A percentile compares a stretch with the other conserved stretches of the same genome.
Conservation (phyloP, 2,888 invertebrate species). For the Orgyia antiqua region DNA sequence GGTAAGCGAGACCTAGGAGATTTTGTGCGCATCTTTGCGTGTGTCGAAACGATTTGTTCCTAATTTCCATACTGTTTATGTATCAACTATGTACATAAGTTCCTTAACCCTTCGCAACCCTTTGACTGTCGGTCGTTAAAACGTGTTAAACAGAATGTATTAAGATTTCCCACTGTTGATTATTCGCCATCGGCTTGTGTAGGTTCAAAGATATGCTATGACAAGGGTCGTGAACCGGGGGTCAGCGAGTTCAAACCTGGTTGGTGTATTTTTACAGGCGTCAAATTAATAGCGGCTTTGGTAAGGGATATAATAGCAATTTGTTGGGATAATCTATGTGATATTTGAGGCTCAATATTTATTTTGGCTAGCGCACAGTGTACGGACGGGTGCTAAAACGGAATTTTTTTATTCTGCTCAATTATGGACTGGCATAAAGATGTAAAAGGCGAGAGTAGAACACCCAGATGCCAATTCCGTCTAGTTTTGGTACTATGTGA, state of each 20-base stretch:
- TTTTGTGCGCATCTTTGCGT: too few species aligned
- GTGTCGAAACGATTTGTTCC: too few species aligned
- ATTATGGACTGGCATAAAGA: too few species aligned
- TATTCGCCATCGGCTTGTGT: conserved; percentile 5
- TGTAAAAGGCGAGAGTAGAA: too few species aligned
- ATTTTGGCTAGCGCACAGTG: too few species aligned
- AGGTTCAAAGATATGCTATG: conserved; percentile 19
- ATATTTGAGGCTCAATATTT: neutral
- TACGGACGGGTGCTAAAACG: too few species aligned
- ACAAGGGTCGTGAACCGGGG: conserved; percentile 15
- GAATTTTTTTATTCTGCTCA: too few species aligned
- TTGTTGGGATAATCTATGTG: neutral
- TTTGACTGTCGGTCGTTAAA: neutral
- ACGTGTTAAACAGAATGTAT: conserved; percentile 15
- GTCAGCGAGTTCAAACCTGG: conserved; percentile 4
- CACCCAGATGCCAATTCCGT: too few species aligned
- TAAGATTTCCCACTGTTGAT: conserved; percentile 17
- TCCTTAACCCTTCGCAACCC: conserved; percentile 7
- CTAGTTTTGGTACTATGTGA: too few species aligned
- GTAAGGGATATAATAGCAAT: neutral
- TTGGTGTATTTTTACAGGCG: conserved; percentile 1
- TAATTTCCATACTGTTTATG: too few species aligned
- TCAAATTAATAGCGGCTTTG: conserved; percentile 3
- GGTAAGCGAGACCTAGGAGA: too few species aligned
- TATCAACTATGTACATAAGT: too few species aligned